These are phyloP conservation scores for Argyresthia goedartella DNA, from an alignment of 2,888 invertebrate genomes.

Conservation along the genomic window DNA sequence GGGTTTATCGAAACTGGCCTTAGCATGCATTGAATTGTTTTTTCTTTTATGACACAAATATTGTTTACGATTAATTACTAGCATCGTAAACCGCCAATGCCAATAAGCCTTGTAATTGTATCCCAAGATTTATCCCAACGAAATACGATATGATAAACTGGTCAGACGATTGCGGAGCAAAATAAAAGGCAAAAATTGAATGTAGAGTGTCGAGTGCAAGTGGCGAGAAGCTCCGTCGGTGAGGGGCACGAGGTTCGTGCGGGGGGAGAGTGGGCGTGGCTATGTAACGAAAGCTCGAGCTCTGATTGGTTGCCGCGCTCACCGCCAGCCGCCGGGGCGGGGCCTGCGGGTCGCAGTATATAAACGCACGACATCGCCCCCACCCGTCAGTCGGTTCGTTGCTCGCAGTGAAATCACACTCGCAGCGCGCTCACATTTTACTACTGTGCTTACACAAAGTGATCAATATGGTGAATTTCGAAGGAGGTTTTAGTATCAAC, in stretches of 20 bases:
- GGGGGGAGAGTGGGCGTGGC: constrained; percentile 31
- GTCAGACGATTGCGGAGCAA: constrained; percentile 1
- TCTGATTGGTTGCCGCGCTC: constrained; percentile 29
- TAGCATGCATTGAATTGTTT: too few species aligned
- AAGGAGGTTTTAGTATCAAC: constrained; percentile 86
- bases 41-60: too few species aligned
- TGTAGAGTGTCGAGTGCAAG: constrained; percentile 15
- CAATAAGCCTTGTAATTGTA: too few species aligned
- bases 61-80: too few species aligned
- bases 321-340: constrained; percentile 41
- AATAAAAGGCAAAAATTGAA: constrained; percentile 13
- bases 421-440: constrained; percentile 23
- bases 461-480: constrained; percentile 63
- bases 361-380: constrained; percentile 48
- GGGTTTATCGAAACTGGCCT: too few species aligned
- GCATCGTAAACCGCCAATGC: too few species aligned
- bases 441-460: constrained; percentile 14
- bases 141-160: constrained; percentile 14
- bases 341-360: constrained; percentile 31
- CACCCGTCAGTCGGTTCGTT: constrained; percentile 53
- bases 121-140: too few species aligned
- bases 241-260: constrained; percentile 18
- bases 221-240: constrained; percentile 18
- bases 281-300: constrained; percentile 53
- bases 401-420: constrained; percentile 47